Base-by-base conservation (phyloP, 2,113 vertebrate genomes). In the Scortum barcoo region DNA sequence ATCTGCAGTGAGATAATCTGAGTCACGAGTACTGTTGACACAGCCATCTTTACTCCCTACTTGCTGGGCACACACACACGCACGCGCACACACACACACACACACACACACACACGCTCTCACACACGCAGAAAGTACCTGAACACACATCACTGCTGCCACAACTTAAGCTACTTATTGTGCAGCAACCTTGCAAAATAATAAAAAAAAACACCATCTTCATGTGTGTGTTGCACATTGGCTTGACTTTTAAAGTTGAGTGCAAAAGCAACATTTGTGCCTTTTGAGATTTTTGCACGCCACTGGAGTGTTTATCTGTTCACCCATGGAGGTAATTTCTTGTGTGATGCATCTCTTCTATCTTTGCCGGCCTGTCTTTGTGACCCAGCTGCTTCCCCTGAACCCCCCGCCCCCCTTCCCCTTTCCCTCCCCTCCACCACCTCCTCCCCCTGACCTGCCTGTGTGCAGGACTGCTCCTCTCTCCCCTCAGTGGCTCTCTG, bases 371-470 rank as follows among this genome's bases (percentile, higher is more conserved):
- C 89, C 85, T 76, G 77, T 84, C 89, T 89, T 92, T 90, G 91
- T 94, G 93, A 95, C 93, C 94, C 95, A 94, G 94, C 95, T 95
- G 95, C 94, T 91, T 87, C 74, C 83, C 42, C 19, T 85, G 73
- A 88, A 84, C 80, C 87, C 60, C 69, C 75, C 42, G 24, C 68
- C 67, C 20, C 62, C 58, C 33, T 20, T 58, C 67, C 20, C 62
- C 58, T 26, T 20, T 58, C 33, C 75, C 28, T 65, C 40, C 24
- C 72, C 56, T 53, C 36, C 67, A 36, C 62, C 70, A 66, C 80
- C 66, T 62, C 83, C 83, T 85, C 85, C 83, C 79, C 81, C 84
- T 92, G 92, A 93, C 91, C 93, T 92, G 93, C 74, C 91, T 89
- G 89, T 91, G 93, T 88, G 89, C 91, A 92, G 92, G 92, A 93